A percentile compares a stretch with the other conserved stretches of the same genome.
Evolutionary conservation across 2,888 invertebrate genomes (phyloP).

Genomic region (Arrhopalites spinosus): DNA sequence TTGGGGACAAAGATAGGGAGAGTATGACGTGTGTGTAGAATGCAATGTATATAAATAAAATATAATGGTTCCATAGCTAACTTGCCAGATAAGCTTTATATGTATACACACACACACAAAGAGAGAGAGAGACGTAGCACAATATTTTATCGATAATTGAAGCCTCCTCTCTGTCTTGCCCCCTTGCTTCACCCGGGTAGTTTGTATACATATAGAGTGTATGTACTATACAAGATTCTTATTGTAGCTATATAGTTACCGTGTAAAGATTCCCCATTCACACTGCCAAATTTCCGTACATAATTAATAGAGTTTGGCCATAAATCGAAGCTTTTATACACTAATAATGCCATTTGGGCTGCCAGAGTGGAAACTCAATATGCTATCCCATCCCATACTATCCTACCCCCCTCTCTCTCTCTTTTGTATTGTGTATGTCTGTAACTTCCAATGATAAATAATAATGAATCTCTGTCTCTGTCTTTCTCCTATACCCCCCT

Average conservation of each 20-base stretch:
- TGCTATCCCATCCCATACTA: background rate
- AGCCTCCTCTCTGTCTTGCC: background rate
- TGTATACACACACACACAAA: too few species aligned
- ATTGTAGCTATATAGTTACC: background rate
- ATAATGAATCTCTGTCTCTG: constrained; percentile 26
- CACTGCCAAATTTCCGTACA: constrained; percentile 32
- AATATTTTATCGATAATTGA: too few species aligned
- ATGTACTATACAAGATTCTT: too few species aligned
- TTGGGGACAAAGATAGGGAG: too few species aligned
- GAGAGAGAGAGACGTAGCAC: too few species aligned
- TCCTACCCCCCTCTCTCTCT: background rate
- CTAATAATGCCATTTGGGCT: constrained; percentile 29
- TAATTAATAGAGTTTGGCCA: constrained; percentile 38
- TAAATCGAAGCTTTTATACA: constrained; percentile 36
- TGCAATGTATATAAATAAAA: too few species aligned
- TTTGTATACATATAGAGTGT: too few species aligned
- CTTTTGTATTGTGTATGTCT: background rate
- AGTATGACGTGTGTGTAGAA: too few species aligned
- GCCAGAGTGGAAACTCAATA: constrained; percentile 7
- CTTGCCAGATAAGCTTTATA: too few species aligned
- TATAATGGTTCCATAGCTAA: too few species aligned
- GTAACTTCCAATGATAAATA: constrained; percentile 16
- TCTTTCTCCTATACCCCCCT: constrained; percentile 1
- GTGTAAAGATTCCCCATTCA: constrained; percentile 6
- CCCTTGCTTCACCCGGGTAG: background rate